Base-by-base conservation (phyloP, 2,888 invertebrate species). In the Abscondita cerata region DNA sequence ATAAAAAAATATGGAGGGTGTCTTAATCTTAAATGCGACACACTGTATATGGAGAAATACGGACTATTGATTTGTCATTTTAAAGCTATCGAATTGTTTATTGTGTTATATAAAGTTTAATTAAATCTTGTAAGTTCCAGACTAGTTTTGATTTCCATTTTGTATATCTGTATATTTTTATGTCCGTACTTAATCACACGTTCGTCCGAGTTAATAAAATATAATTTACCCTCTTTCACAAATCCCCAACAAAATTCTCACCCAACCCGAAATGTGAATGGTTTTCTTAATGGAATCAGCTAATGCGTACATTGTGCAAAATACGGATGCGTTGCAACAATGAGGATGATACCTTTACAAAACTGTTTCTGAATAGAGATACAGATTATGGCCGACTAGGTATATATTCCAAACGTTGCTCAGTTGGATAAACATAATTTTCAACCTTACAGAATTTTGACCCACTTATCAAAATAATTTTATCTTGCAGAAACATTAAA, bases 291-390 rank as follows among this genome's bases (percentile, higher is more conserved):
- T 71, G 69, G 71, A 70, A 71, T 68, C 70, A 59, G 63, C 67
- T 71, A 71, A 69, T 70, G 68, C 68, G 53, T 51, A 59, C 56
- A 71, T 71, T 71, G 71, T 71, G 66, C 65, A 57, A 68, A 66
- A 64, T 58, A 55, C 47, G 67, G 64, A 69, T 65, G 64, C 66
- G 61, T 66, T 68, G 64, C 62, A 44, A 62, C 62, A 62, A 63
- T 65, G 62, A 66, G 67, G 66, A 68, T 68, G 67, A 62, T 66
- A 62, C 66, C 64, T 62, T 60, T 52, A 53, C 56, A 62, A 56
- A 46, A 25, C 56, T 34, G 52, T n/a, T 52, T 40, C 38, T 56
- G 52, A 63, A 65, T 62, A 64, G 64, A 66, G 64, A 65, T 64
- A 66, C 58, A 60, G 65, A 69, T 69, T 69, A 64, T 64, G 52